These are phyloP conservation scores for Phlogophora meticulosa DNA, from an alignment of 2,888 invertebrate genomes.

Conservation along the genomic window DNA sequence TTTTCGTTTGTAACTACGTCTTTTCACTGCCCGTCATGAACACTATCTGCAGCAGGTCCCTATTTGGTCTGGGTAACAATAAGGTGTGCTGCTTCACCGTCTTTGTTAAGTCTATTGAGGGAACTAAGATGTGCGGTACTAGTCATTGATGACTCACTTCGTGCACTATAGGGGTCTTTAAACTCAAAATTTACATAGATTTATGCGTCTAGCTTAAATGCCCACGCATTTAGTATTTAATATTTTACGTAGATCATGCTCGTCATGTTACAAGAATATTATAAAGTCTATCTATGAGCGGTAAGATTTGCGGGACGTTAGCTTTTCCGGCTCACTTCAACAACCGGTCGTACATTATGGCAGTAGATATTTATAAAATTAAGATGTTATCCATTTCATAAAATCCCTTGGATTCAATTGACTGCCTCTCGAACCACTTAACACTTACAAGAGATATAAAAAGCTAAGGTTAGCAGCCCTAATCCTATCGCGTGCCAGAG, in stretches of 20 bases:
- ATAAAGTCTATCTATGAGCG: conserved; percentile 23
- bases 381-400: neutral
- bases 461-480: conserved; percentile 43
- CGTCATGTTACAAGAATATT: conserved; percentile 38
- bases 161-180: conserved; percentile 61
- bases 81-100: conserved; percentile 30
- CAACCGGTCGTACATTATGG: conserved; percentile 4
- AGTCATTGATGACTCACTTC: conserved; percentile 51
- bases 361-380: conserved; percentile 32
- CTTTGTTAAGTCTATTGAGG: conserved; percentile 17
- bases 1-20: conserved; percentile 15
- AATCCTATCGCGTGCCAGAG: conserved; percentile 62
- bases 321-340: conserved; percentile 29
- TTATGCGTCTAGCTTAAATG: conserved; percentile 59
- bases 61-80: conserved; percentile 31
- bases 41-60: conserved; percentile 31
- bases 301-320: conserved; percentile 13
- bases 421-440: conserved; percentile 21
- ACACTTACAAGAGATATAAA: conserved; percentile 11
- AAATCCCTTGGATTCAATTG: conserved; percentile 9
- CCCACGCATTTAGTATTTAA: conserved; percentile 55
- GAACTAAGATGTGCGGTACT: conserved; percentile 36
- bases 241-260: conserved; percentile 56
- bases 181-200: conserved; percentile 58
- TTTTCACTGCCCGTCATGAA: conserved; percentile 22